phyloP scores from a whole-genome alignment of 2,888 invertebrate genomes.

The Melitaea athalia region DNA sequence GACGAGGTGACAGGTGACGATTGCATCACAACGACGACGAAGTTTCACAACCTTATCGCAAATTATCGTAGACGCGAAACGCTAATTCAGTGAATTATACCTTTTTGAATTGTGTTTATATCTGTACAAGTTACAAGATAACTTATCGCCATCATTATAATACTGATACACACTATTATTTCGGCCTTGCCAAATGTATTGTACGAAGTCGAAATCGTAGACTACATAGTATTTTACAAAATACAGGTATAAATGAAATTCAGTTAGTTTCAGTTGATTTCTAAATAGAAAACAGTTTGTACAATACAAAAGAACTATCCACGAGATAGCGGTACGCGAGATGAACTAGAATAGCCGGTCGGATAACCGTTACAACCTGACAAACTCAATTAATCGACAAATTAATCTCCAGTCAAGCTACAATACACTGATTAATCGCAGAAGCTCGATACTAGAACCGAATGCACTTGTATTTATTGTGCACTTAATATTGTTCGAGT shows the following conservation, averaged over 20 bases:
- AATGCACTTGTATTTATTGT: constrained; percentile 5
- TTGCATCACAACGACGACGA: constrained; percentile 48
- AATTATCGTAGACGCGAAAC: not conserved
- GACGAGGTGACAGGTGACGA: constrained; percentile 39
- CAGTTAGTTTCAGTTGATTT: constrained; percentile 32
- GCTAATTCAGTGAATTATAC: constrained; percentile 7
- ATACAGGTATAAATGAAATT: constrained; percentile 16
- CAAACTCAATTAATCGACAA: constrained; percentile 65
- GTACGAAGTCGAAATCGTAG: not conserved
- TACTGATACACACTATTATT: not conserved
- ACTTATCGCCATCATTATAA: not conserved
- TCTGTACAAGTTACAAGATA: constrained; percentile 2
- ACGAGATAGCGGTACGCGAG: constrained; percentile 66
- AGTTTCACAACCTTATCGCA: constrained; percentile 34
- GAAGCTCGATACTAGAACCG: constrained; percentile 15
- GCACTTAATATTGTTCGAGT: not conserved
- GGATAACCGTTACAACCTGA: constrained; percentile 68
- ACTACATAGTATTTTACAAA: not conserved
- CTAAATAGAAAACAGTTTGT: constrained; percentile 37
- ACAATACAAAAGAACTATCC: constrained; percentile 55
- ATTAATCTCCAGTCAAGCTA: constrained; percentile 45
- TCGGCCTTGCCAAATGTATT: not conserved
- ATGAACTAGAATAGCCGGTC: constrained; percentile 74
- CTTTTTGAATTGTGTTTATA: not conserved
- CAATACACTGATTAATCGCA: constrained; percentile 33